A percentile compares a stretch with the other conserved stretches of the same genome.
Conservation (phyloP, 1,140 invertebrate species). For the Saccostrea echinata region DNA sequence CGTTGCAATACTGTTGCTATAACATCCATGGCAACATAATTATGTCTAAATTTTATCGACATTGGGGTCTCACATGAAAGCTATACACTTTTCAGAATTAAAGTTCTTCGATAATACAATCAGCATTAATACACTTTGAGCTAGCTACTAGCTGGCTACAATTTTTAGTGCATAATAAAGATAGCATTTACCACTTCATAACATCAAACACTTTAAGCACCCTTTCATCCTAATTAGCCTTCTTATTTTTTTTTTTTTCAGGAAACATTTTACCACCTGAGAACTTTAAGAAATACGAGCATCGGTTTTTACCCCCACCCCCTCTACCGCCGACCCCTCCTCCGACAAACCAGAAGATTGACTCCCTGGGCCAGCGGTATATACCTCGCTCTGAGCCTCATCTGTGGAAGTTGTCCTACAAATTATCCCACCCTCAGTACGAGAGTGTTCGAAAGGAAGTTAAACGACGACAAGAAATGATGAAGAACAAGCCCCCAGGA, state of each 20-base stretch:
- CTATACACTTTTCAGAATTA: too few relatives aligned
- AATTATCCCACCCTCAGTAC: conserved; percentile 75
- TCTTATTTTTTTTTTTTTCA: conserved; percentile 53
- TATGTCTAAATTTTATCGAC: too few relatives aligned
- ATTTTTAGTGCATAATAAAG: too few relatives aligned
- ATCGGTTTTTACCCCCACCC: conserved; percentile 70
- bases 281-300: conserved; percentile 77
- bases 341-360: conserved; percentile 68
- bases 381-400: conserved; percentile 68
- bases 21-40: too few relatives aligned
- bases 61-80: too few relatives aligned
- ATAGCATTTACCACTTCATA: too few relatives aligned
- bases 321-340: conserved; percentile 68
- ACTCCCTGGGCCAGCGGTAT: conserved; percentile 72
- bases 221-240: too few relatives aligned
- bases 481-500: conserved; percentile 51
- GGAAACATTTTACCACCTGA: conserved; percentile 78
- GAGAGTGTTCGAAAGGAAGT: conserved; percentile 70
- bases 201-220: too few relatives aligned
- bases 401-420: conserved; percentile 76
- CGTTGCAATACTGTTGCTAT: too few relatives aligned
- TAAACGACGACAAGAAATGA: conserved; percentile 62
- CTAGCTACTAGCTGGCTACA: too few relatives aligned
- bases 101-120: too few relatives aligned
- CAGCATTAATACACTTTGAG: too few relatives aligned